These are phyloP conservation scores for Tenthredo distinguenda DNA, from an alignment of 2,888 invertebrate genomes.

Conservation along the genomic window DNA sequence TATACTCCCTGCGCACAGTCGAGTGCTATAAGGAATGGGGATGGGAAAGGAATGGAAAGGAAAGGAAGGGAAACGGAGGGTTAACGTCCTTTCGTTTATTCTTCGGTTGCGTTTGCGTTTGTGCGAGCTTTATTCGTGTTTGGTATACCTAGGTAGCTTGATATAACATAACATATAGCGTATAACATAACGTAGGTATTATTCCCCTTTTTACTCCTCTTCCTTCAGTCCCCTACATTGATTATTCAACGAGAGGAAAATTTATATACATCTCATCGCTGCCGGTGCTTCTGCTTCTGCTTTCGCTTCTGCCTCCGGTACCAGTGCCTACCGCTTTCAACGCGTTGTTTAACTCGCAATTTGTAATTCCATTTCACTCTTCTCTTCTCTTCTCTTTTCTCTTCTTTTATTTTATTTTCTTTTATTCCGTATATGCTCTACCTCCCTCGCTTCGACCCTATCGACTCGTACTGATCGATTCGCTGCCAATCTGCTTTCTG, in stretches of 20 bases:
- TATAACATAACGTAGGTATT: background rate
- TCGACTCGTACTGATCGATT: background rate
- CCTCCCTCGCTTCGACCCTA: too few species aligned
- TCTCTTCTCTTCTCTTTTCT: background rate
- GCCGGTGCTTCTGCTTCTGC: background rate
- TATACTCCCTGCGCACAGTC: background rate
- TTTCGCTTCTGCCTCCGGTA: background rate
- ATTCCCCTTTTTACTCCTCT: background rate
- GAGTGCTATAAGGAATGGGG: constrained; percentile 1
- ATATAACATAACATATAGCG: background rate
- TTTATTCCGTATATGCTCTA: too few species aligned
- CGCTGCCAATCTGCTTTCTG: background rate
- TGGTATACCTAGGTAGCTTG: background rate
- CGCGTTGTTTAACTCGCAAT: background rate
- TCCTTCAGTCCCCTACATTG: background rate
- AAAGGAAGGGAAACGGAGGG: background rate
- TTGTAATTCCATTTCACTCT: background rate
- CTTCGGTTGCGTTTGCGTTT: background rate
- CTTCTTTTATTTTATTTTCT: too few species aligned
- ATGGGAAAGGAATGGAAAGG: background rate
- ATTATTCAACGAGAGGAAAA: background rate
- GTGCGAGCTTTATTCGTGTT: background rate
- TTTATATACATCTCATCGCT: constrained; percentile 13
- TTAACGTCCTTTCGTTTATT: constrained; percentile 48
- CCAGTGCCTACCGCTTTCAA: background rate